Base-by-base conservation (phyloP, 2,113 vertebrate species). In the Mola mola region DNA sequence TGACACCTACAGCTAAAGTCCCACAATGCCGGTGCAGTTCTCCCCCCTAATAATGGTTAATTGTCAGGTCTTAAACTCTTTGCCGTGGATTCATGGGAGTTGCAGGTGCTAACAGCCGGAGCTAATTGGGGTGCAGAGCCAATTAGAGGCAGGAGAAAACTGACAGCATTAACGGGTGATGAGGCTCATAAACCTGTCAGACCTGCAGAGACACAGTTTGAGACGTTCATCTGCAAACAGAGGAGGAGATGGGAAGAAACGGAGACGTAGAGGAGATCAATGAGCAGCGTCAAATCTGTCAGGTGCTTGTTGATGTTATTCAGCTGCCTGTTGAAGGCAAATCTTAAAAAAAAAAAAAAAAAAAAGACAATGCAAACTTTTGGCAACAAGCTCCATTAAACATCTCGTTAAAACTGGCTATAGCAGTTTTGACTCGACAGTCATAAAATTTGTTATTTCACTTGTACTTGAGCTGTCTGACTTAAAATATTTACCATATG, bases 81-180 rank as follows among this genome's bases (percentile, higher is more conserved):
- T 31, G 21, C 57, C 41, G 72, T 42, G 66, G 59, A 16, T 73
- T 57, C 33, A 34, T 68, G 68, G 74, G 55, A 55, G 75, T 52
- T 62, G 84, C 84, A 84, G 87, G 87, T 82, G 87, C 73, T 82
- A 87, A 88, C 87, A 85, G 80, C 38, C 52, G 4, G 61, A 69
- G 81, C 72, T 85, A 88, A 88, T 87, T 87, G 81, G 66, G 57
- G 37, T 28, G 59, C 63, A 7, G 75, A 79, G 81, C 71, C 79
- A 84, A 84, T 88, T 86, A 87, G 74, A 79, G 36, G 60, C 72
- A 48, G 69, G 34, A 43, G 77, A 62, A 82, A 75, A 61, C 37
- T 75, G 79, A 80, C 28, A 64, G 47, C 58, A 59, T 85, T 73
- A 82, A 68, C 38, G 34, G n/a, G 48, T 82, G 79, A 88, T 83